Evolutionary conservation across 2,888 invertebrate species (phyloP).

Genomic region (Teleogryllus oceanicus): DNA sequence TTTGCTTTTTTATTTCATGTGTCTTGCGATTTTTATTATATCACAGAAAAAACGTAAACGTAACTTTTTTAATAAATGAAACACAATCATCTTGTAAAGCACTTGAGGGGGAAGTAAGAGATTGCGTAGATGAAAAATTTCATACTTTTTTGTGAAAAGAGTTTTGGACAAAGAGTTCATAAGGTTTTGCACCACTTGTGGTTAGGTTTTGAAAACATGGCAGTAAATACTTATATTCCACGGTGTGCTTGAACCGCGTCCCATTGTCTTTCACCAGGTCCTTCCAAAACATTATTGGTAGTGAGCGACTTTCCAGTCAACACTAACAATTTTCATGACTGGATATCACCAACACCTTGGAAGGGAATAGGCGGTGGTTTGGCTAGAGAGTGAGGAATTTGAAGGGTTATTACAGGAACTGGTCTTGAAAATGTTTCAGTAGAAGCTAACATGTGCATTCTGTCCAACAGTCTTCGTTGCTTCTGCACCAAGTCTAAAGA

Average conservation of each 20-base stretch:
- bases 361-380: slow-evolving; percentile 11
- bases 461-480: slow-evolving; percentile 10
- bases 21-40: slow-evolving; percentile 40
- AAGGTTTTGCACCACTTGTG: slow-evolving; percentile 22
- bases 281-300: neutral
- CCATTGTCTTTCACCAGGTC: slow-evolving; percentile 12
- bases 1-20: slow-evolving; percentile 32
- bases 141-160: slow-evolving; percentile 30
- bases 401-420: neutral
- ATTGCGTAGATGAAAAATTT: slow-evolving; percentile 38
- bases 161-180: slow-evolving; percentile 30
- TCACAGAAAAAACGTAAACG: slow-evolving; percentile 43
- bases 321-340: neutral
- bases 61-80: slow-evolving; percentile 38
- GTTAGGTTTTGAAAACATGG: slow-evolving; percentile 32
- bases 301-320: neutral
- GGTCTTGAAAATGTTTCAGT: neutral
- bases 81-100: slow-evolving; percentile 42
- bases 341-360: neutral
- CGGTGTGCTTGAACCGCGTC: slow-evolving; percentile 12
- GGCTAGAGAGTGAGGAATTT: slow-evolving; percentile 1
- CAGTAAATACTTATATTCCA: slow-evolving; percentile 30
- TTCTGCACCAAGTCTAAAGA: neutral
- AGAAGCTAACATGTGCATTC: neutral
- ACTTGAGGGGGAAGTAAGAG: slow-evolving; percentile 43